Percentiles rank a stretch among this genome's conserved stretches.
Evolutionary conservation across 2,797 vertebrate species (phyloP).

Genomic region (Molossus alvarezi): DNA sequence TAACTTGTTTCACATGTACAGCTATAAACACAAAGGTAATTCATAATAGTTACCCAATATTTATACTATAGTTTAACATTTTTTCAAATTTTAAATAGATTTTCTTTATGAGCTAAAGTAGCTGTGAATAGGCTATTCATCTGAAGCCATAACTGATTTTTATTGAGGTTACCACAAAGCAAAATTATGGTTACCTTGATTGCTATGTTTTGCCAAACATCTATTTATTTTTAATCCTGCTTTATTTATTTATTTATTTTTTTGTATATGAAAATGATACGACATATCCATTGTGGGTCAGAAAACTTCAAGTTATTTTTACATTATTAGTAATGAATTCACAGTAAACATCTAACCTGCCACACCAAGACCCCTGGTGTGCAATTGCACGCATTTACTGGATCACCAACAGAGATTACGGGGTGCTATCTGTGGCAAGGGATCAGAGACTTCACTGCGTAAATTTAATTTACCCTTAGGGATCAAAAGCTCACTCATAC

Average conservation of each 20-base stretch:
- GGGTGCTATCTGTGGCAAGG: conserved; percentile 60
- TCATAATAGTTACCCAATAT: not conserved
- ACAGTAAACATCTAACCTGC: not conserved
- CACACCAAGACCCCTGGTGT: not conserved
- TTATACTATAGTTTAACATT: not conserved
- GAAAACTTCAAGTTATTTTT: conserved; percentile 60
- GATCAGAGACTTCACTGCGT: conserved; percentile 67
- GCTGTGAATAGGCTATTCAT: not conserved
- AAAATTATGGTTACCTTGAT: conserved; percentile 56
- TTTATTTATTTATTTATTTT: not conserved
- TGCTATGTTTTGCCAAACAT: not conserved
- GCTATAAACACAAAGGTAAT: not conserved
- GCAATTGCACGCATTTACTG: conserved; percentile 32
- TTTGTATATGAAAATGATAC: conserved; percentile 65
- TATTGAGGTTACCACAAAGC: not conserved
- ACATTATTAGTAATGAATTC: conserved; percentile 56
- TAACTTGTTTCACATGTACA: not conserved
- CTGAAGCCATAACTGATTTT: not conserved
- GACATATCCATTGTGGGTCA: conserved; percentile 11
- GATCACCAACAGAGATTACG: conserved; percentile 71
- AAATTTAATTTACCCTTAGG: conserved; percentile 78
- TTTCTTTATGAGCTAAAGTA: not conserved
- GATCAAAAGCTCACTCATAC: conserved; percentile 78
- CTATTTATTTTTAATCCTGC: not conserved
- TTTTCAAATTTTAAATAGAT: conserved; percentile 58